A percentile compares a stretch with the other conserved stretches of the same genome.
These are phyloP conservation scores for Hermatobates lingyangjiaoensis DNA, from an alignment of 1,140 invertebrate species.

Conservation along the genomic window DNA sequence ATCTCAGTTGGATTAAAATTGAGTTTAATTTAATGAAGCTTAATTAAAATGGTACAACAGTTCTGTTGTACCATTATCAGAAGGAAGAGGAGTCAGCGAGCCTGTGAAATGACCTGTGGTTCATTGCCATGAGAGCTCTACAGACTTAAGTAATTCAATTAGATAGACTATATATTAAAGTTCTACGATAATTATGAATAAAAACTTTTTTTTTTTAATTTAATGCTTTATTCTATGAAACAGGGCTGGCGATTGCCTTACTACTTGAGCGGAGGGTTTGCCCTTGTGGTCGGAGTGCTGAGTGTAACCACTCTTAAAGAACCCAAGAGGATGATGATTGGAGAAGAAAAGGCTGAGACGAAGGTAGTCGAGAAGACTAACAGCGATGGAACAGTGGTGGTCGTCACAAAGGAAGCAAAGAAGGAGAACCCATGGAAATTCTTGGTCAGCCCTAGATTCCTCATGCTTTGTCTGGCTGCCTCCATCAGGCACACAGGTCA, in stretches of 20 bases:
- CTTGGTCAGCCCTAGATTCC: conserved; percentile 51
- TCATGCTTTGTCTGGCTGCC: conserved; percentile 66
- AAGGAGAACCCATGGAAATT: conserved; percentile 46
- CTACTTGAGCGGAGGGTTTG: conserved; percentile 61
- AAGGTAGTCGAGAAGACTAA: conserved; percentile 5
- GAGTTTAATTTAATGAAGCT: too few relatives aligned
- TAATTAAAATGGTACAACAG: too few relatives aligned
- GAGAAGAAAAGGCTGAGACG: conserved; percentile 34
- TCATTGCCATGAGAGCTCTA: too few relatives aligned
- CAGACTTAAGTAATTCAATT: too few relatives aligned
- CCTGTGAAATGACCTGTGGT: too few relatives aligned
- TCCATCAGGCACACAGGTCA: conserved; percentile 75
- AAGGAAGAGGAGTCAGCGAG: too few relatives aligned
- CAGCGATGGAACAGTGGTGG: neutral
- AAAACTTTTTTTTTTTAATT: too few relatives aligned
- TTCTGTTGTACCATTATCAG: too few relatives aligned
- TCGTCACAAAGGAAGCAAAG: conserved; percentile 21
- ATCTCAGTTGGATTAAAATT: too few relatives aligned
- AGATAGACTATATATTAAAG: too few relatives aligned
- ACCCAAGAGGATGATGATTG: conserved; percentile 49
- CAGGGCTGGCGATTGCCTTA: conserved; percentile 80
- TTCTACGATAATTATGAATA: too few relatives aligned
- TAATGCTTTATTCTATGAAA: conserved; percentile 13
- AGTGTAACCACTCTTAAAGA: conserved; percentile 60
- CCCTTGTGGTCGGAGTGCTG: conserved; percentile 49